phyloP scores from a whole-genome alignment of 2,888 invertebrate species.

The Boloria euphrosyne region DNA sequence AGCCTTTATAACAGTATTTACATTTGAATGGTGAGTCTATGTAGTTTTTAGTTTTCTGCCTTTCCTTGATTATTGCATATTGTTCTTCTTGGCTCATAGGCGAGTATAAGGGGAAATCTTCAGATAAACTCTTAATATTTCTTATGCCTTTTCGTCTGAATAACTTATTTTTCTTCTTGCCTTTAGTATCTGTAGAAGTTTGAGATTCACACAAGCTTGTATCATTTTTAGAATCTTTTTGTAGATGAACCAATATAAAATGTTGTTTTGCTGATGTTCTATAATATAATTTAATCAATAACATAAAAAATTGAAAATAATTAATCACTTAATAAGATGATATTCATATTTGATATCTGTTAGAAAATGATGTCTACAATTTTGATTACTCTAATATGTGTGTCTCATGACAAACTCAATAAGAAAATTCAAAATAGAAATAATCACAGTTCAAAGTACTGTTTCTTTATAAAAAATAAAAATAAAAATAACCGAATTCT shows the following conservation, averaged over 20 bases:
- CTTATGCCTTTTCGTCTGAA: conserved; percentile 12
- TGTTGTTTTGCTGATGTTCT: conserved; percentile 71
- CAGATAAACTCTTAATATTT: conserved; percentile 44
- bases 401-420: too few species aligned
- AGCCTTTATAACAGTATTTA: conserved; percentile 65
- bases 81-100: conserved; percentile 68
- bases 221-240: conserved; percentile 52
- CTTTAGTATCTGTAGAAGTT: conserved; percentile 44
- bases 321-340: not conserved
- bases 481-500: not conserved
- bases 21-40: conserved; percentile 64
- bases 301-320: not conserved
- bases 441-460: not conserved
- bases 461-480: not conserved
- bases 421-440: too few species aligned
- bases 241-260: conserved; percentile 61
- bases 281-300: conserved; percentile 15
- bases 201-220: conserved; percentile 55
- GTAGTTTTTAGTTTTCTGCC: conserved; percentile 63
- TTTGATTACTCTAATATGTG: too few species aligned
- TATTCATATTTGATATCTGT: not conserved
- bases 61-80: conserved; percentile 56
- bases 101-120: conserved; percentile 59
- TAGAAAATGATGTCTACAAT: too few species aligned
- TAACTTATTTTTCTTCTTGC: conserved; percentile 26